Conservation (phyloP, 1,140 invertebrate species). For the Archivesica marissinica region DNA sequence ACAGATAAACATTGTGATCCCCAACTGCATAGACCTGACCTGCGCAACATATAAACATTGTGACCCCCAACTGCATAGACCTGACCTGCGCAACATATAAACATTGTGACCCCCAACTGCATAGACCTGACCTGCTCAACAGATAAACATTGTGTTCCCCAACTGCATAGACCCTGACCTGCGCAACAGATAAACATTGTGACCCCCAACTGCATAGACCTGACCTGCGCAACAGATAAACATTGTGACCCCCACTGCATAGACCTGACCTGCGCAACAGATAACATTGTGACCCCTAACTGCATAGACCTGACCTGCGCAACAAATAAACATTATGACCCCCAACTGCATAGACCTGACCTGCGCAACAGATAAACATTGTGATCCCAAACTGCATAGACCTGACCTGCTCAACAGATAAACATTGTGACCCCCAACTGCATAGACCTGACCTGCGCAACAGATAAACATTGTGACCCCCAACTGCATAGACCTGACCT, state of each 20-base stretch:
- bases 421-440: constrained; percentile 84
- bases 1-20: constrained; percentile 81
- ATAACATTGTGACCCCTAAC: constrained; percentile 84
- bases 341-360: constrained; percentile 82
- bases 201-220: constrained; percentile 83
- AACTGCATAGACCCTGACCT: constrained; percentile 83
- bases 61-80: constrained; percentile 84
- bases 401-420: constrained; percentile 72
- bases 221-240: constrained; percentile 73
- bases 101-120: constrained; percentile 84
- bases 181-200: constrained; percentile 77
- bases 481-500: constrained; percentile 83
- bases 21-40: constrained; percentile 83
- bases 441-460: constrained; percentile 80
- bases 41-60: constrained; percentile 77
- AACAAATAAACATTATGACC: constrained; percentile 82
- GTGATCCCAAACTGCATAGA: constrained; percentile 84
- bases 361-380: constrained; percentile 79
- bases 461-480: constrained; percentile 82
- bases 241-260: constrained; percentile 84
- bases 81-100: constrained; percentile 73
- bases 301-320: constrained; percentile 81
- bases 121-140: constrained; percentile 79
- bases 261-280: constrained; percentile 77
- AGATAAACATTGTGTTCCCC: constrained; percentile 83